phyloP scores from a whole-genome alignment of 2,888 invertebrate species.

The Andrena chrysosceles region DNA sequence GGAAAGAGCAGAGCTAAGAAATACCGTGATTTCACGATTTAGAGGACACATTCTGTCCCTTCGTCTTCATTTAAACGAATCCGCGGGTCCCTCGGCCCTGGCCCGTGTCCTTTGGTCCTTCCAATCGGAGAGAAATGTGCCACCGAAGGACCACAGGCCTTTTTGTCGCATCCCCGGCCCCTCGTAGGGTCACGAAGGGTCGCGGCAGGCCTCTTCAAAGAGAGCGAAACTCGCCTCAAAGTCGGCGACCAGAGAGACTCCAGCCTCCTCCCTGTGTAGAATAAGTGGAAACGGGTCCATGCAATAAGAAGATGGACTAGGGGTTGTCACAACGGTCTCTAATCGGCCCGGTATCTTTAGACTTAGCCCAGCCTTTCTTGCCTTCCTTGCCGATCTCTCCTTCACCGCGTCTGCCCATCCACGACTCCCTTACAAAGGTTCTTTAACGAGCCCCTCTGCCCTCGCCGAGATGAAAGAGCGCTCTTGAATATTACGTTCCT shows the following conservation, averaged over 20 bases:
- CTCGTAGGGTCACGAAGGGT: slow-evolving; percentile 65
- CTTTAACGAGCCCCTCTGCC: slow-evolving; percentile 42
- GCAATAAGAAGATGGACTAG: slow-evolving; percentile 66
- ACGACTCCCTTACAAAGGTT: slow-evolving; percentile 61
- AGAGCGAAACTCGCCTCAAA: slow-evolving; percentile 67
- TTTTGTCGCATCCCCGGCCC: slow-evolving; percentile 64
- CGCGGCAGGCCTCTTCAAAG: slow-evolving; percentile 67
- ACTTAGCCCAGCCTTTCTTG: slow-evolving; percentile 62
- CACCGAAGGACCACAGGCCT: slow-evolving; percentile 66
- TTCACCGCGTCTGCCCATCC: slow-evolving; percentile 34
- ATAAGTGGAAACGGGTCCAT: slow-evolving; percentile 58
- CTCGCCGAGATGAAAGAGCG: slow-evolving; percentile 52
- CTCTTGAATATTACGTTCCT: slow-evolving; percentile 39
- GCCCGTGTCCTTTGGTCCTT: slow-evolving; percentile 58
- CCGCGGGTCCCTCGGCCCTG: slow-evolving; percentile 52
- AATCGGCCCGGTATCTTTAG: slow-evolving; percentile 74
- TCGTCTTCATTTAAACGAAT: slow-evolving; percentile 69
- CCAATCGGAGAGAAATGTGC: slow-evolving; percentile 65
- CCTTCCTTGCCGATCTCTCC: slow-evolving; percentile 20
- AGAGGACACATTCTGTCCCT: slow-evolving; percentile 51
- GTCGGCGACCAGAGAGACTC: slow-evolving; percentile 54
- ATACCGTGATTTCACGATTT: slow-evolving; percentile 60
- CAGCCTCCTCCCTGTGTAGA: slow-evolving; percentile 36
- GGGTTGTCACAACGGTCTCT: slow-evolving; percentile 73
- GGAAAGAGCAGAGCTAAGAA: slow-evolving; percentile 22